These are phyloP conservation scores for Sturmia bella DNA, from an alignment of 2,888 invertebrate genomes.

Conservation along the genomic window DNA sequence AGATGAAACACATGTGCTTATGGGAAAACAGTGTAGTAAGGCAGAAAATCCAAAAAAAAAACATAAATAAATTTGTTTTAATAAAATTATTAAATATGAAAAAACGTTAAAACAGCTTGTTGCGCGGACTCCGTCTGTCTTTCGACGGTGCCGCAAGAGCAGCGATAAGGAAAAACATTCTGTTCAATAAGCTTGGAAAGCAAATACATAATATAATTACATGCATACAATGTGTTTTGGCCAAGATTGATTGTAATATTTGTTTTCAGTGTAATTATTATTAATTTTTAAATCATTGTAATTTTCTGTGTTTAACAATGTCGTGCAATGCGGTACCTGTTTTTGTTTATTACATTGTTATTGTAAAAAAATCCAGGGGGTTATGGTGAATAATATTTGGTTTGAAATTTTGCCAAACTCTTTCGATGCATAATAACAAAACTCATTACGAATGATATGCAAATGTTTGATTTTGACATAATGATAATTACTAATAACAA, in stretches of 20 bases:
- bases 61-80: conserved; percentile 58
- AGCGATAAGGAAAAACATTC: conserved; percentile 4
- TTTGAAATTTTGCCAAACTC: too few species aligned
- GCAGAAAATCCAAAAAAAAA: conserved; percentile 6
- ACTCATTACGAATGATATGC: too few species aligned
- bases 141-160: too few species aligned
- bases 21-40: conserved; percentile 51
- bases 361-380: too few species aligned
- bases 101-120: conserved; percentile 1
- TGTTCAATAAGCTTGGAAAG: not conserved
- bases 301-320: conserved; percentile 41
- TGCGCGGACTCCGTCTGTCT: not conserved
- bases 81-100: conserved; percentile 55
- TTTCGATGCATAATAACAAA: too few species aligned
- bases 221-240: conserved; percentile 20
- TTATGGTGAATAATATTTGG: too few species aligned
- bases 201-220: conserved; percentile 27
- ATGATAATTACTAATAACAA: too few species aligned
- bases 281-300: conserved; percentile 35
- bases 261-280: conserved; percentile 30
- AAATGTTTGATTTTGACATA: too few species aligned
- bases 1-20: conserved; percentile 64
- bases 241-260: not conserved
- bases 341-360: too few species aligned
- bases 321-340: not conserved